Evolutionary conservation across 2,797 vertebrate genomes (phyloP).

Genomic region (Gastrophryne carolinensis): DNA sequence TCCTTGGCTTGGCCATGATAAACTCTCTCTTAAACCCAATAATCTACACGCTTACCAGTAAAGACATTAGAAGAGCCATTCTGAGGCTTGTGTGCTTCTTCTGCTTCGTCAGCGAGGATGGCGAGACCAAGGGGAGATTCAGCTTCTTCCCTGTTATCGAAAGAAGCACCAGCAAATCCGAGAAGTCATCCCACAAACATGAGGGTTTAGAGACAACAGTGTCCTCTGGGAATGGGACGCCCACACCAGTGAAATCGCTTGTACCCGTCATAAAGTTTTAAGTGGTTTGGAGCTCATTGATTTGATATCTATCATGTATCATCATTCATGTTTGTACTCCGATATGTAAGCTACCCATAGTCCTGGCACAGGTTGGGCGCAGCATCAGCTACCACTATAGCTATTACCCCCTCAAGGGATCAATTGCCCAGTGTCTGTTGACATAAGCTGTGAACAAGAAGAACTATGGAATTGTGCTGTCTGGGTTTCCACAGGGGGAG

Average conservation of each 20-base stretch:
- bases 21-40: conserved; percentile 89
- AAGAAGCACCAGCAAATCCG: conserved; percentile 80
- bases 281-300: background rate
- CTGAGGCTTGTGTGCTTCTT: conserved; percentile 76
- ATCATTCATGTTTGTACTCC: background rate
- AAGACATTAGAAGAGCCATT: conserved; percentile 83
- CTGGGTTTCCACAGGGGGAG: too few species aligned
- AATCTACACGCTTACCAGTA: conserved; percentile 87
- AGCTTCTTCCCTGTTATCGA: conserved; percentile 75
- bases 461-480: too few species aligned
- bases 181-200: conserved; percentile 71
- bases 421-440: too few species aligned
- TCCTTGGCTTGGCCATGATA: conserved; percentile 84
- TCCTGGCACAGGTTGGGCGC: too few species aligned
- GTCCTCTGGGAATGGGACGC: conserved; percentile 72
- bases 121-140: conserved; percentile 69
- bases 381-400: too few species aligned
- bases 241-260: conserved; percentile 66
- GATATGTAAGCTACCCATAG: too few species aligned
- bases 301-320: background rate
- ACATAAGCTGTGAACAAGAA: too few species aligned
- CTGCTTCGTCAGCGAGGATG: conserved; percentile 70
- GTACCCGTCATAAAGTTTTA: conserved; percentile 23
- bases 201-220: conserved; percentile 73
- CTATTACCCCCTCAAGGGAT: too few species aligned